A percentile compares a stretch with the other conserved stretches of the same genome.
Conservation (phyloP, 64 coral and sea anemone species). For the Porites australiensis region DNA sequence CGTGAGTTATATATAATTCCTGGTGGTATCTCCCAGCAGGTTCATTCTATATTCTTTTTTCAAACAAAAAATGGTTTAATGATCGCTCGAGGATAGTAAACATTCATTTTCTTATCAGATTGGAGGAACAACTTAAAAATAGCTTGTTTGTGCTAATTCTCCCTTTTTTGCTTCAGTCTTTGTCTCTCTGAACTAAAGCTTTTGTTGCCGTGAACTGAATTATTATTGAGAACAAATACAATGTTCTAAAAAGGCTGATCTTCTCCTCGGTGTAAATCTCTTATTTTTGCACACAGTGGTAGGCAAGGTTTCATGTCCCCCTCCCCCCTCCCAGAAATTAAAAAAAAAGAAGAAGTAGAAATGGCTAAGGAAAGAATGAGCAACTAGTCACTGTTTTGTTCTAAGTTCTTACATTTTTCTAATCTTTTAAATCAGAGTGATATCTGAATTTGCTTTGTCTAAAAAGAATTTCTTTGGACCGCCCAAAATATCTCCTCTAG, state of each 20-base stretch:
- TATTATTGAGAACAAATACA: conserved; percentile 31
- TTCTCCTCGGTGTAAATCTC: neutral
- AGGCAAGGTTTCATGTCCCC: neutral
- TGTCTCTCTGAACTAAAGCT: conserved; percentile 24
- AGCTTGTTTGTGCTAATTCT: conserved; percentile 22
- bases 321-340: too few species aligned
- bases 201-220: conserved; percentile 33
- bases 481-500: too few species aligned
- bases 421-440: neutral
- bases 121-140: neutral
- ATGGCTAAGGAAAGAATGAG: neutral
- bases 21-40: too few species aligned
- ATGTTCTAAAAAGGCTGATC: conserved; percentile 20
- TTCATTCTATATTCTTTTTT: neutral
- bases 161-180: neutral
- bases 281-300: neutral
- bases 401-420: neutral
- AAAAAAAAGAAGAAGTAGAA: neutral
- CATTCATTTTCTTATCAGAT: neutral
- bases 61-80: neutral
- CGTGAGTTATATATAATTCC: neutral
- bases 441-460: neutral
- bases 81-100: neutral
- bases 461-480: too few species aligned
- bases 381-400: neutral